Conservation (phyloP, 2,113 vertebrate species). For the Catharus bicknelli region DNA sequence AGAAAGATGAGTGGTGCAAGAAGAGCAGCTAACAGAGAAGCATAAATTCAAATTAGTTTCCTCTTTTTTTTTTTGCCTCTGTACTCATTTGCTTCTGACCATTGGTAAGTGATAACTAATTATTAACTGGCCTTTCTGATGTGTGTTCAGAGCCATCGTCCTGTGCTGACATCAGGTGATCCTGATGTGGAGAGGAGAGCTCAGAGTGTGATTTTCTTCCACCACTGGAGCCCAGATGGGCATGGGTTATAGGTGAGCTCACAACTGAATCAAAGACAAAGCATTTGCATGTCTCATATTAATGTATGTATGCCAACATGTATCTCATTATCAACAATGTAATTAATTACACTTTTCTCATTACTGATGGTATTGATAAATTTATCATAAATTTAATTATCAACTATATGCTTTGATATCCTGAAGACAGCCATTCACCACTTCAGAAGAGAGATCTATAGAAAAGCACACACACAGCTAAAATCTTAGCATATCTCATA, state of each 20-base stretch:
- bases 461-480: not conserved
- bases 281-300: not conserved
- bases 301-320: not conserved
- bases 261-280: not conserved
- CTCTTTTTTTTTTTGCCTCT: not conserved
- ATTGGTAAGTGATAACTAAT: not conserved
- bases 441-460: not conserved
- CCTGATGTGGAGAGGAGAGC: not conserved
- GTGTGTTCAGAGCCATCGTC: not conserved
- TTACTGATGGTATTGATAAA: not conserved
- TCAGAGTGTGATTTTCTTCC: not conserved
- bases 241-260: not conserved
- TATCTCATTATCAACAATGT: not conserved
- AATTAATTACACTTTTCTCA: not conserved
- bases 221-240: not conserved
- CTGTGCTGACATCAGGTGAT: not conserved
- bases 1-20: not conserved
- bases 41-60: not conserved
- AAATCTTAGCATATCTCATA: not conserved
- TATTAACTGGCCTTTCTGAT: not conserved
- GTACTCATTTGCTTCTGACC: not conserved
- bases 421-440: not conserved
- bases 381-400: not conserved
- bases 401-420: not conserved
- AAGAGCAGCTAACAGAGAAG: not conserved